Base-by-base conservation (phyloP, 2,113 vertebrate genomes). In the Gulo gulo region DNA sequence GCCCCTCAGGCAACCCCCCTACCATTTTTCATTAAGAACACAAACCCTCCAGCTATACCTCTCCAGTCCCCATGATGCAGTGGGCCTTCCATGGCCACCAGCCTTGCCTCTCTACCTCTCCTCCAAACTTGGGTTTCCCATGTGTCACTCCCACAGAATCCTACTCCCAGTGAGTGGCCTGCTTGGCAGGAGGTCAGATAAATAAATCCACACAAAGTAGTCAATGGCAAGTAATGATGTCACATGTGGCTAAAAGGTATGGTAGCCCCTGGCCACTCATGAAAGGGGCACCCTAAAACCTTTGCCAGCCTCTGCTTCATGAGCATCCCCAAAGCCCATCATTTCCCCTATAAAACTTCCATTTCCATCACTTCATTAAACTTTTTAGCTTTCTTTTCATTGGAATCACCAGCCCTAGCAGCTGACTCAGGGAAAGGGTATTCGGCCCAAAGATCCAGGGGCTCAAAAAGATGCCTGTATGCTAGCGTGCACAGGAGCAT, bases 141-240 rank as follows among this genome's bases (percentile, higher is more conserved):
- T 4, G 34, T 76, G 34, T 21, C 45, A 50, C 18, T 88, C 47
- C 57, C 47, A 94, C 16, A 89, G 26, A 86, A 89, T 29, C 6
- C 31, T 95, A 83, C 20, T 91, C 80, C 65, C 52, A 55, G 50
- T 47, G 23, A 91, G 36, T n/a, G 88, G 69, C 83, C 50, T 91
- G 50, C 45, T 8, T 34, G 8, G 52, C 86, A 18, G 5, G 84
- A 94, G 61, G 31, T 94, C 79, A 88, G 45, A 86, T 26, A 95
- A 95, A 88, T 39, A 93, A 92, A 87, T 87, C n/a, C 84, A 85
- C 47, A 79, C 21, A 89, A 95, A 86, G 59, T 57, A 79, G 42
- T 65, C 15, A 90, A 45, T 88, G 91, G 63, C 0, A 15, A 94
- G 39, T 65, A 95, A 95, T 85, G 23, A n/a, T 45, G 23, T 52